Conservation (phyloP, 2,888 invertebrate species). For the Papilio gigon region DNA sequence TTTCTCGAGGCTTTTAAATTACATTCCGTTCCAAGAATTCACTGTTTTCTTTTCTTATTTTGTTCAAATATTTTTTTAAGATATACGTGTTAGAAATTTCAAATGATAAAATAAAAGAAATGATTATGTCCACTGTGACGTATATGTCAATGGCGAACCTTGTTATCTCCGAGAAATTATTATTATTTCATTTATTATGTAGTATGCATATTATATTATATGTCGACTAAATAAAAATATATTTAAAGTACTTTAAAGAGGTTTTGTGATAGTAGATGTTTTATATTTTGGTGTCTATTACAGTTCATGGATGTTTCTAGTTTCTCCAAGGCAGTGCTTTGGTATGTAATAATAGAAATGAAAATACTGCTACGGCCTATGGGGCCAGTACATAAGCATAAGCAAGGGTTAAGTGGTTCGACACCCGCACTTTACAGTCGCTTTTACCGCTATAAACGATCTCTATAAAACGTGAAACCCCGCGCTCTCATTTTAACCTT, state of each 20-base stretch:
- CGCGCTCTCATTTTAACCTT: constrained; percentile 58
- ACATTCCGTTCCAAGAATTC: constrained; percentile 1
- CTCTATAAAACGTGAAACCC: constrained; percentile 61
- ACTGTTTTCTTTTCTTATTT: neutral
- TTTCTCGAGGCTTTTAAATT: constrained; percentile 4
- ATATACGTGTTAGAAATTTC: neutral
- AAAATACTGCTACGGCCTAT: constrained; percentile 47
- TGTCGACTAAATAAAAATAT: too few species aligned
- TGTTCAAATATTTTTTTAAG: neutral
- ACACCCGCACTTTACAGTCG: constrained; percentile 69
- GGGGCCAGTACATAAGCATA: constrained; percentile 52
- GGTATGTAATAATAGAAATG: neutral
- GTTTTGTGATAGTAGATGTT: constrained; percentile 9
- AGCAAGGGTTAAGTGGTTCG: constrained; percentile 57
- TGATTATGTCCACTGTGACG: too few species aligned
- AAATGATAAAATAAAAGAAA: neutral
- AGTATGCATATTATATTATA: too few species aligned
- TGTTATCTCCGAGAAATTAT: too few species aligned
- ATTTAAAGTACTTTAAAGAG: too few species aligned
- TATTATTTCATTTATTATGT: too few species aligned
- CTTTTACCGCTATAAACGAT: constrained; percentile 69
- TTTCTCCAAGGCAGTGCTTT: neutral
- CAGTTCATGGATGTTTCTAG: neutral
- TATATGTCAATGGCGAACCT: too few species aligned
- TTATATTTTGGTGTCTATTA: neutral